A percentile compares a stretch with the other conserved stretches of the same genome.
Conservation (phyloP, 2,888 invertebrate species). For the Terebella lapidaria region DNA sequence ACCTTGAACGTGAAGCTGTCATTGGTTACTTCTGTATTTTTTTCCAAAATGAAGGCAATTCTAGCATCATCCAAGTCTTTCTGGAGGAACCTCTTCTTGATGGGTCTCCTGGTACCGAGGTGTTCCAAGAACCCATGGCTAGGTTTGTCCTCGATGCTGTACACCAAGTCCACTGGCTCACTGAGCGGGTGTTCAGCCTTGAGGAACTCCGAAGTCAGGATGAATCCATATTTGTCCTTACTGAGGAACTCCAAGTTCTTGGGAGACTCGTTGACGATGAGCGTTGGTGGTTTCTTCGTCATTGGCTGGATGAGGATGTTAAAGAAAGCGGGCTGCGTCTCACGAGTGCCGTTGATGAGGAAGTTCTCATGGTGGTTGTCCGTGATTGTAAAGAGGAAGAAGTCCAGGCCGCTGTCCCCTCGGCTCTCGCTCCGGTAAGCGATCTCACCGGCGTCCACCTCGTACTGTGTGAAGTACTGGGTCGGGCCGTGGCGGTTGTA, state of each 20-base stretch:
- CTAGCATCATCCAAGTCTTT: slow-evolving; percentile 46
- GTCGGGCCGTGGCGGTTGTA: slow-evolving; percentile 9
- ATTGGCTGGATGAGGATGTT: slow-evolving; percentile 45
- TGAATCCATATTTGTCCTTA: slow-evolving; percentile 34
- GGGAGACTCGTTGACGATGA: slow-evolving; percentile 38
- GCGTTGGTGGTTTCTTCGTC: slow-evolving; percentile 38
- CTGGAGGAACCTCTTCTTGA: slow-evolving; percentile 45
- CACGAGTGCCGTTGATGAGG: slow-evolving; percentile 40
- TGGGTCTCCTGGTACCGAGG: slow-evolving; percentile 35
- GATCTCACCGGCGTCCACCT: slow-evolving; percentile 44
- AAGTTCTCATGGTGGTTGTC: slow-evolving; percentile 45
- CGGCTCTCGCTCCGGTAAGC: slow-evolving; percentile 39
- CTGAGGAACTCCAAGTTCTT: slow-evolving; percentile 36
- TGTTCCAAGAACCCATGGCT: slow-evolving; percentile 46
- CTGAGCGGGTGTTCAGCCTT: slow-evolving; percentile 42
- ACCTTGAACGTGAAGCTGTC: slow-evolving; percentile 47
- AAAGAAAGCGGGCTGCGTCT: slow-evolving; percentile 38
- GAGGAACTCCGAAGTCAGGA: slow-evolving; percentile 35
- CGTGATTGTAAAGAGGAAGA: slow-evolving; percentile 21
- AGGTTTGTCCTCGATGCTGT: slow-evolving; percentile 38
- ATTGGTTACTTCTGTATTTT: slow-evolving; percentile 32
- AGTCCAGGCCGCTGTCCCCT: slow-evolving; percentile 23
- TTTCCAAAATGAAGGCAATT: slow-evolving; percentile 40
- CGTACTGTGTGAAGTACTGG: slow-evolving; percentile 43
- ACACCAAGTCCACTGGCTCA: slow-evolving; percentile 35